These are phyloP conservation scores for Drosophila testacea DNA, from an alignment of 2,888 invertebrate species.

Conservation along the genomic window DNA sequence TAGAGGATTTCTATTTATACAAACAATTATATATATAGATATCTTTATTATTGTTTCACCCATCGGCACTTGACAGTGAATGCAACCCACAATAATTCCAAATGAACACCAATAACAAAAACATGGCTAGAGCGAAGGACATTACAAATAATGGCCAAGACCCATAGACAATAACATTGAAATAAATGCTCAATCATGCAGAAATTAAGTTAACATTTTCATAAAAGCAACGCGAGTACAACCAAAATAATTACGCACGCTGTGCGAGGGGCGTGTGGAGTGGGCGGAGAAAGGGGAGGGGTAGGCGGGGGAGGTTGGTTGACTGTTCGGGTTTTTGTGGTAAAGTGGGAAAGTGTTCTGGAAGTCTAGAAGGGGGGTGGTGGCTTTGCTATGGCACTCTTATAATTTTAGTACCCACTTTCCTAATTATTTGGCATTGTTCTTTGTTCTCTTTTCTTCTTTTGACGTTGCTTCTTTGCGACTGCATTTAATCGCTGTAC, in stretches of 20 bases:
- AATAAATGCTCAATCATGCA: constrained; percentile 74
- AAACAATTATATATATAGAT: not conserved
- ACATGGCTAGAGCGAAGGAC: constrained; percentile 10
- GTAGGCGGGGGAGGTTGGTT: not conserved
- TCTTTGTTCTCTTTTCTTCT: constrained; percentile 28
- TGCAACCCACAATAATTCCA: constrained; percentile 17
- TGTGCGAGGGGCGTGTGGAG: not conserved
- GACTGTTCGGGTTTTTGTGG: not conserved
- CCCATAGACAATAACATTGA: constrained; percentile 65
- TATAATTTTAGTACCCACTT: constrained; percentile 68
- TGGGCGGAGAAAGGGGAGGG: not conserved
- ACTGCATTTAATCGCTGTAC: constrained; percentile 55
- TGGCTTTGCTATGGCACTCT: constrained; percentile 24
- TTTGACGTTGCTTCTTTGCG: constrained; percentile 23
- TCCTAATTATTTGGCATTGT: constrained; percentile 63
- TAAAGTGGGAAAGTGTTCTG: not conserved
- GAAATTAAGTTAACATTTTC: constrained; percentile 73
- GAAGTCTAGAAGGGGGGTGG: not conserved
- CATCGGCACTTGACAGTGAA: constrained; percentile 12
- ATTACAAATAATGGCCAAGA: constrained; percentile 34
- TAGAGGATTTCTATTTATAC: constrained; percentile 3
- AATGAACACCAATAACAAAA: constrained; percentile 28
- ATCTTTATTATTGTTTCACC: constrained; percentile 4
- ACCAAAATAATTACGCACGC: constrained; percentile 54
- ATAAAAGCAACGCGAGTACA: constrained; percentile 48